phyloP scores from a whole-genome alignment of 2,888 invertebrate genomes.

The Protodeltote pygarga region DNA sequence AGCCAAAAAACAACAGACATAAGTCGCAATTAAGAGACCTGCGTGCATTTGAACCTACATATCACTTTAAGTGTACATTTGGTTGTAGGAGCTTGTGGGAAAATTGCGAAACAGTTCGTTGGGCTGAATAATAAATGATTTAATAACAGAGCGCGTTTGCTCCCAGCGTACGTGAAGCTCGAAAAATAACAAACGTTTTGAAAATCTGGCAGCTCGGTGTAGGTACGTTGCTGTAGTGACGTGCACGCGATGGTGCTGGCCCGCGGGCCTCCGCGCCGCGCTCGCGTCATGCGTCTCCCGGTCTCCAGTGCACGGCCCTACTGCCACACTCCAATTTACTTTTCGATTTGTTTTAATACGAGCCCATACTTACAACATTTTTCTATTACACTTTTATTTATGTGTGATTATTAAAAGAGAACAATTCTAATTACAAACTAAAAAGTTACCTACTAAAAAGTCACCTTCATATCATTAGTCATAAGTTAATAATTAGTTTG shows the following conservation, averaged over 20 bases:
- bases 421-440: no score
- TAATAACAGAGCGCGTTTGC: constrained; percentile 85
- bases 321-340: constrained; percentile 25
- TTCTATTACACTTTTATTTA: no score
- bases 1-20: constrained; percentile 30
- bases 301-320: background rate
- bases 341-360: constrained; percentile 30
- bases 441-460: no score
- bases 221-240: constrained; percentile 50
- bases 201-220: constrained; percentile 72
- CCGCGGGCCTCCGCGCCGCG: constrained; percentile 52
- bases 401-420: no score
- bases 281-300: constrained; percentile 25
- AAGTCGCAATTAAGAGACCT: constrained; percentile 50
- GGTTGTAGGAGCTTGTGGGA: constrained; percentile 72
- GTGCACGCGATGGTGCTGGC: constrained; percentile 58
- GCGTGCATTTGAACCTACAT: constrained; percentile 52
- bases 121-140: constrained; percentile 86
- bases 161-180: constrained; percentile 77
- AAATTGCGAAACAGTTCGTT: constrained; percentile 85
- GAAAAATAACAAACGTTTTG: constrained; percentile 84
- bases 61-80: constrained; percentile 58
- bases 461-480: no score
- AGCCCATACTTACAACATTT: no score
- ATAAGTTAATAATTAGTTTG: no score